Evolutionary conservation across 2,888 invertebrate species (phyloP).

Genomic region (Ennomos erosarius): DNA sequence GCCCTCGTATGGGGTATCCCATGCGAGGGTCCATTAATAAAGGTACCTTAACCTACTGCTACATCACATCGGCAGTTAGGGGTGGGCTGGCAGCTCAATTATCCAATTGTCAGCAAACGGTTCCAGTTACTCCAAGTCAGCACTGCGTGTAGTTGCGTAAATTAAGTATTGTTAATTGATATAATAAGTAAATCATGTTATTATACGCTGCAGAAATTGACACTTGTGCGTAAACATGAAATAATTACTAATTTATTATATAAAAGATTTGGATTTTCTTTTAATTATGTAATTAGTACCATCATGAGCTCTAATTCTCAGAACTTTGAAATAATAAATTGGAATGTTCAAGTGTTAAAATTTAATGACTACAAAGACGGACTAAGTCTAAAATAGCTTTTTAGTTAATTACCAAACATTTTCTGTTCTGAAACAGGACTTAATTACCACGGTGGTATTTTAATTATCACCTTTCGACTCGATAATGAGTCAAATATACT

Average conservation of each 20-base stretch:
- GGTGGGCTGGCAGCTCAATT: conserved; percentile 25
- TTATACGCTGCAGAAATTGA: not conserved
- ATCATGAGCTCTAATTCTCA: not conserved
- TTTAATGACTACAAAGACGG: not conserved
- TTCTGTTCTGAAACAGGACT: conserved; percentile 10
- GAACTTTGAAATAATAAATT: not conserved
- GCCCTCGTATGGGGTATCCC: no score
- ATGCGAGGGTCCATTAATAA: conserved; percentile 12
- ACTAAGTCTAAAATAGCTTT: conserved; percentile 4
- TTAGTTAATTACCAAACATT: conserved; percentile 5
- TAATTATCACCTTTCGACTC: conserved; percentile 6
- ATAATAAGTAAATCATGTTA: conserved; percentile 9
- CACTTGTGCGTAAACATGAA: no score
- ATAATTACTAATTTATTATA: no score
- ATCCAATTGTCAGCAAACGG: conserved; percentile 27
- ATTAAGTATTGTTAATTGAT: conserved; percentile 11
- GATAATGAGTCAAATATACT: conserved; percentile 2
- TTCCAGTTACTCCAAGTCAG: conserved; percentile 16
- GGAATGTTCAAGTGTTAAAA: conserved; percentile 1
- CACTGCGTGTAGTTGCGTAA: not conserved
- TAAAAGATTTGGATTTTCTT: no score
- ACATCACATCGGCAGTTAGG: conserved; percentile 11
- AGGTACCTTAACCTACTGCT: conserved; percentile 3
- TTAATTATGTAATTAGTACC: not conserved
- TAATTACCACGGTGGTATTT: conserved; percentile 13